Percentiles rank a stretch among this genome's conserved stretches.
Conservation (phyloP, 2,113 vertebrate genomes). For the Dipodomys spectabilis region DNA sequence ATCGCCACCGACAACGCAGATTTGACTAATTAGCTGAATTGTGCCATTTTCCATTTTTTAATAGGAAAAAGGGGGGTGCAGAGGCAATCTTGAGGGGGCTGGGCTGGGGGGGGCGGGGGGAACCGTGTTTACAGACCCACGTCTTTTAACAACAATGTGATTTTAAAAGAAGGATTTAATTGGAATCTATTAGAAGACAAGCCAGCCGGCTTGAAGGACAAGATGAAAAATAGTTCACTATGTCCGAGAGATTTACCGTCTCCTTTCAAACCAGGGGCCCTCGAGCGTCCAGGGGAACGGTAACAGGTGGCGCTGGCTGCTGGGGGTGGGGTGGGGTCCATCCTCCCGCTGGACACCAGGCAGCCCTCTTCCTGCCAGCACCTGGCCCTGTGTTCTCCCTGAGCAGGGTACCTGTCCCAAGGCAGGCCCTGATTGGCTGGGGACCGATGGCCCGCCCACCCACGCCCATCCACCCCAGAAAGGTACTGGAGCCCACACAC, state of each 20-base stretch:
- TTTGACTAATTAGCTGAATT: slow-evolving; percentile 80
- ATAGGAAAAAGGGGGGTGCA: slow-evolving; percentile 68
- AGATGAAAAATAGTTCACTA: slow-evolving; percentile 82
- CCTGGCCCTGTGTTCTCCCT: neutral
- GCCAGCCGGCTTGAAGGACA: slow-evolving; percentile 68
- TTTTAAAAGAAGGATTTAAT: slow-evolving; percentile 81
- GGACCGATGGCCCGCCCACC: rapidly evolving
- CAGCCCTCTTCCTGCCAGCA: neutral
- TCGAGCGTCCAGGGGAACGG: too few species aligned
- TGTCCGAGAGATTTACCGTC: neutral
- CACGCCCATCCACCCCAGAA: neutral
- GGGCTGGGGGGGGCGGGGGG: neutral
- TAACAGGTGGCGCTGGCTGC: too few species aligned
- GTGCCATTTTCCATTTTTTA: slow-evolving; percentile 80
- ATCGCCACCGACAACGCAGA: slow-evolving; percentile 73
- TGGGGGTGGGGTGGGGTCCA: rapidly evolving
- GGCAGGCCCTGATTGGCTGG: neutral
- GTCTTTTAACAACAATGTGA: slow-evolving; percentile 69
- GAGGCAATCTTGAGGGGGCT: slow-evolving; percentile 64
- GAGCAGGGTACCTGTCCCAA: neutral
- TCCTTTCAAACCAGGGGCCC: neutral
- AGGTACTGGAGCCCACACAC: rapidly evolving
- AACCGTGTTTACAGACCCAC: slow-evolving; percentile 48
- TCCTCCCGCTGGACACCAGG: neutral
- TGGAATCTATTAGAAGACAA: slow-evolving; percentile 81